Conservation (phyloP, 2,888 invertebrate species). For the Ceraclea dissimilis region DNA sequence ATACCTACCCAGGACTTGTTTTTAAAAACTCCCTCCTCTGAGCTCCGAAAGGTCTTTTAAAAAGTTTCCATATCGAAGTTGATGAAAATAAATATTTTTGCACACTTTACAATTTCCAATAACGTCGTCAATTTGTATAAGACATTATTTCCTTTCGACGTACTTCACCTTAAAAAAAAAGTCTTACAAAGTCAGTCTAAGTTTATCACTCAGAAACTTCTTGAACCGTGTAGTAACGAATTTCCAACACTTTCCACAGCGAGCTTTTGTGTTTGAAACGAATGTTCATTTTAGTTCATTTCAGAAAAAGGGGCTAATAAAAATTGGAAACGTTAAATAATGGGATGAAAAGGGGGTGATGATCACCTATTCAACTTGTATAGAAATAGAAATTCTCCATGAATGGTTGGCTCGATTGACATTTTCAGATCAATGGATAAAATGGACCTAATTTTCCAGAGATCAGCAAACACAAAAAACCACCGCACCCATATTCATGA, state of each 20-base stretch:
- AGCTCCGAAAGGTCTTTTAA: neutral
- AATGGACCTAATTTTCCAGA: conserved; percentile 17
- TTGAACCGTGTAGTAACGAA: neutral
- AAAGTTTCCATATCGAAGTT: neutral
- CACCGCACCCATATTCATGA: neutral
- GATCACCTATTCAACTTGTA: conserved; percentile 4
- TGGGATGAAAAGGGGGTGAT: neutral
- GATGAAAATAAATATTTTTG: neutral
- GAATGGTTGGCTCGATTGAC: conserved; percentile 18
- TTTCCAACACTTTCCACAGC: neutral
- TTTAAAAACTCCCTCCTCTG: neutral
- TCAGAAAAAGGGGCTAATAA: neutral
- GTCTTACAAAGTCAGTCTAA: neutral
- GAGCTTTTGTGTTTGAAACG: neutral
- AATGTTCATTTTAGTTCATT: neutral
- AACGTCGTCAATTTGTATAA: neutral
- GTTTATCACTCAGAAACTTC: neutral
- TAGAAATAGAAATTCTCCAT: conserved; percentile 5
- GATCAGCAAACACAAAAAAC: conserved; percentile 14
- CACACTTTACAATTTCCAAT: neutral
- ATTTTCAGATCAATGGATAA: conserved; percentile 16
- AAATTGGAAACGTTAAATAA: conserved; percentile 1
- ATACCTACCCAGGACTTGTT: too few species aligned
- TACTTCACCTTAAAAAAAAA: neutral
- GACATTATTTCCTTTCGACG: neutral